Evolutionary conservation across 2,888 invertebrate genomes (phyloP).

Genomic region (Atethmia centrago): DNA sequence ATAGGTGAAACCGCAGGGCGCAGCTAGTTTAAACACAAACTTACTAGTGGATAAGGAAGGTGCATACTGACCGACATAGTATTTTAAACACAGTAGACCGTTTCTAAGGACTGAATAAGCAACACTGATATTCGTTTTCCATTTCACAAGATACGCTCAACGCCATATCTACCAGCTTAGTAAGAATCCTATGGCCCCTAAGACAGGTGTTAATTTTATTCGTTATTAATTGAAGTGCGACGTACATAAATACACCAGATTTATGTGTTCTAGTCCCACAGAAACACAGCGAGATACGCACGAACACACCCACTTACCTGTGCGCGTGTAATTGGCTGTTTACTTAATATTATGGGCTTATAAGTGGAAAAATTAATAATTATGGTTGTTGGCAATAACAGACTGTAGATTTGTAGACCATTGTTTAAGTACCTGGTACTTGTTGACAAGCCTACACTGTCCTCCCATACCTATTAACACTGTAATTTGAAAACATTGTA

Average conservation of each 20-base stretch:
- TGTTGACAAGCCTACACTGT: too few relatives aligned
- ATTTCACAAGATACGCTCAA: too few relatives aligned
- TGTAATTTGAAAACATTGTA: too few relatives aligned
- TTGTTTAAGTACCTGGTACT: too few relatives aligned
- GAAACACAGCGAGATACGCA: constrained; percentile 61
- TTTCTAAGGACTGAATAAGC: background rate
- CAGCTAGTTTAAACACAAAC: background rate
- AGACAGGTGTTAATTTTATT: constrained; percentile 68
- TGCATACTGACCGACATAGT: background rate
- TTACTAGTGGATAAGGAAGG: background rate
- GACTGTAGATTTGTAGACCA: too few relatives aligned
- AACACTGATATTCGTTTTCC: background rate
- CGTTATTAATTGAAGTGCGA: constrained; percentile 73
- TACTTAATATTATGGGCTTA: constrained; percentile 8
- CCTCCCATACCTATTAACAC: too few relatives aligned
- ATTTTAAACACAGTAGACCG: background rate
- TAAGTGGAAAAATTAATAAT: background rate
- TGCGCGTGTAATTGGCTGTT: constrained; percentile 42
- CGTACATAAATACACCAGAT: constrained; percentile 72
- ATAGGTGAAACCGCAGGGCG: too few relatives aligned
- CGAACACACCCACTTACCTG: constrained; percentile 64
- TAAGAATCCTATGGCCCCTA: constrained; percentile 4
- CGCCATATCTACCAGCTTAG: constrained; percentile 3
- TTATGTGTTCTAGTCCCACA: constrained; percentile 67
- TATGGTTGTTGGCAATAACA: background rate